Base-by-base conservation (phyloP, 1,140 invertebrate species). In the Geopemphigus sp. region DNA sequence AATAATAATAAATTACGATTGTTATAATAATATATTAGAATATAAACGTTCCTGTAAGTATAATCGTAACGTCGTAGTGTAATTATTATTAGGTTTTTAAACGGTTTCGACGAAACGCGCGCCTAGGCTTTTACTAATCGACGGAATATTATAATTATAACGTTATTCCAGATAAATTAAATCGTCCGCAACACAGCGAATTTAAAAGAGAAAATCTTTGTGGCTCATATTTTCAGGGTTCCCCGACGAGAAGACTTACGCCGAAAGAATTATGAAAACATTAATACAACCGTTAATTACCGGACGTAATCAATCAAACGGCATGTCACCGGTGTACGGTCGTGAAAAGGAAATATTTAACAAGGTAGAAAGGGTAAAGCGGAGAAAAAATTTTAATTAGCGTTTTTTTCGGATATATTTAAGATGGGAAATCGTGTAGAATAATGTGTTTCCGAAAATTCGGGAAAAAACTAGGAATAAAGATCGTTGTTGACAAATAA, bases 311-410 rank as follows among this genome's bases (percentile, higher is more conserved):
- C 22, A 68, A 68, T 68, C 66, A 68, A 68, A 68, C 39, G n/a
- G 17, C 14, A 68, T 50, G 12, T 24, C 22, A 17, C 14, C 14
- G 22, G 24, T 24, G 14, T 4, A 39, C 8, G 32, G 32, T 50
- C 12, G 50, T 50, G n/a, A 68, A 68, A 50, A 68, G 45, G 50
- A 26, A 68, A 50, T 68, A 68, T 68, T 68, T 2, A 68, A 47
- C n/a, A 47, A 5, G 12, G 47, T 68, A 68, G 24, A 50, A 24
- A 6, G 24, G 66, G 12, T 68, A 32, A 50, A 22, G 22, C 22
- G 15, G 45, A 17, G 22, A 26, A 68, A 50, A 68, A 11, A 68
- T 50, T 47, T 50, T 68, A 68, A 68, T 68, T n/a, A 50, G 0
- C 24, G 1, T 68, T 68, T 68, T 47, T 17, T 50, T 50, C n/a